Conservation (phyloP, 2,113 vertebrate species). For the Pterocles orientalis region DNA sequence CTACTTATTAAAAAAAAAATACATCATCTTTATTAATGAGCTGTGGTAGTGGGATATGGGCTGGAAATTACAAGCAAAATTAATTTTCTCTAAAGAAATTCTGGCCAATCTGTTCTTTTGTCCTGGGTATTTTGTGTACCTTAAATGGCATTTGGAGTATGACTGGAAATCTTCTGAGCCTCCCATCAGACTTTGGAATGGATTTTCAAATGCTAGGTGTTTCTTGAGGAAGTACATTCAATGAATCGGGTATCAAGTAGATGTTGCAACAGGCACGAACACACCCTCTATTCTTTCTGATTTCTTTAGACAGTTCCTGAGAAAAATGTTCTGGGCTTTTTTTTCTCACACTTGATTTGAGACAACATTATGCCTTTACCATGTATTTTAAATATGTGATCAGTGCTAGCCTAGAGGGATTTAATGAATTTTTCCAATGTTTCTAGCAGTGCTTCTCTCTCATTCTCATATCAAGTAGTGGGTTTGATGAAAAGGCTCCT, state of each 20-base stretch:
- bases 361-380: background rate
- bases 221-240: background rate
- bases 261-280: background rate
- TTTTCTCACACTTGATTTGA: background rate
- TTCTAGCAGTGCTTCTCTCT: background rate
- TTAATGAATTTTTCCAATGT: background rate
- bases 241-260: background rate
- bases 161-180: background rate
- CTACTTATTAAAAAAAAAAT: background rate
- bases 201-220: background rate
- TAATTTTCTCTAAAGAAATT: background rate
- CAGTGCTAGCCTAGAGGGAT: background rate
- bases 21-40: background rate
- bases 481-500: constrained; percentile 28
- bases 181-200: background rate
- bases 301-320: background rate
- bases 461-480: background rate
- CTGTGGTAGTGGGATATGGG: background rate
- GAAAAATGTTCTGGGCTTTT: background rate
- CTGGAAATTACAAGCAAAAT: background rate
- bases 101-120: background rate
- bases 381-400: background rate
- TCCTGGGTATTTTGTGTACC: background rate
- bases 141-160: background rate
- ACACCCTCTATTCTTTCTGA: background rate